phyloP scores from a whole-genome alignment of 2,113 vertebrate genomes.

The Epinephelus cyanopodus region DNA sequence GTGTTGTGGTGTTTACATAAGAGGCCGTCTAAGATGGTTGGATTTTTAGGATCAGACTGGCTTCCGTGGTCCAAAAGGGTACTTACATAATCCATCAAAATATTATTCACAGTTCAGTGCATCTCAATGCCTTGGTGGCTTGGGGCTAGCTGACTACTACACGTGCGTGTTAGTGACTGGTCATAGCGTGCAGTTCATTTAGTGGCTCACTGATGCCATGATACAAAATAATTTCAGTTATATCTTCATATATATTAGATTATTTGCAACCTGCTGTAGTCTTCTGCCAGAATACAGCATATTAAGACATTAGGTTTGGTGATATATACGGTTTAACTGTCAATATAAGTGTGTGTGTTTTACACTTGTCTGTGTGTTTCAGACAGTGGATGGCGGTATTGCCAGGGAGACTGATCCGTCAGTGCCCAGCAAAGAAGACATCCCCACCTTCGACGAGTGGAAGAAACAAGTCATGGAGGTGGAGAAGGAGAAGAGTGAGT shows the following conservation, averaged over 20 bases:
- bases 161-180: not conserved
- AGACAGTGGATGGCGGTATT: slow-evolving; percentile 80
- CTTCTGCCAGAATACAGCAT: not conserved
- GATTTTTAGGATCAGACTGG: slow-evolving; percentile 44
- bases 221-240: slow-evolving; percentile 3
- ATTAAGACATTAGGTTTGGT: not conserved
- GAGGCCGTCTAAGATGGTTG: slow-evolving; percentile 40
- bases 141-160: slow-evolving; percentile 1
- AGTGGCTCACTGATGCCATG: not conserved
- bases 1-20: slow-evolving; percentile 46
- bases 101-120: slow-evolving; percentile 59
- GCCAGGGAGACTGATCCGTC: slow-evolving; percentile 88
- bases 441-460: slow-evolving; percentile 99
- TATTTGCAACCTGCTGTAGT: not conserved
- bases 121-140: slow-evolving; percentile 36
- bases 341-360: not conserved
- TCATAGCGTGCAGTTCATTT: not conserved
- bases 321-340: not conserved
- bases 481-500: slow-evolving; percentile 98
- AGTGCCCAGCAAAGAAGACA: slow-evolving; percentile 93
- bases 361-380: slow-evolving; percentile 20
- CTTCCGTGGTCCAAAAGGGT: slow-evolving; percentile 41
- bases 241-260: not conserved
- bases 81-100: slow-evolving; percentile 68
- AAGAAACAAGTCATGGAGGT: slow-evolving; percentile 99